Conservation (phyloP, 2,888 invertebrate species). For the Drosophila nr. medialis region DNA sequence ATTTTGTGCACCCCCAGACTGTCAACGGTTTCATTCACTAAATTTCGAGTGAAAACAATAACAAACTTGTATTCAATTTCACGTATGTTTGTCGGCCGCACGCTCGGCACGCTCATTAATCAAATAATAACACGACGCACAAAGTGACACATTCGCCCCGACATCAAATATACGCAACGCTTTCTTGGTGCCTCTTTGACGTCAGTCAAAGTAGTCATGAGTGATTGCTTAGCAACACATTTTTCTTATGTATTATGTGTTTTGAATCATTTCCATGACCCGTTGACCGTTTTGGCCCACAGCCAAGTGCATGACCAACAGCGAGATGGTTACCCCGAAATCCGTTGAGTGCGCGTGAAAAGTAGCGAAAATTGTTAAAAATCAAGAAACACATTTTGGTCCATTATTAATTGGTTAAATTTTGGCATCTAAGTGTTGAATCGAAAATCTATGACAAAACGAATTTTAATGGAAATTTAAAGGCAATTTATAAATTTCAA, state of each 20-base stretch:
- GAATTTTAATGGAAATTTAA: conserved; percentile 28
- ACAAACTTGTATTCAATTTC: conserved; percentile 32
- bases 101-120: conserved; percentile 40
- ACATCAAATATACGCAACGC: conserved; percentile 37
- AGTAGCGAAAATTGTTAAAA: conserved; percentile 20
- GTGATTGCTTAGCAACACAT: conserved; percentile 21
- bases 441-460: conserved; percentile 46
- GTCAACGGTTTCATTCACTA: conserved; percentile 59
- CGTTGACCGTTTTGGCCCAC: conserved; percentile 58
- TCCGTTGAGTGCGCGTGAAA: conserved; percentile 52
- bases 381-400: conserved; percentile 19
- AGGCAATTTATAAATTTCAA: conserved; percentile 23
- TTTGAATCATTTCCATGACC: conserved; percentile 57
- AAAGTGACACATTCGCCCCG: conserved; percentile 2
- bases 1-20: conserved; percentile 13
- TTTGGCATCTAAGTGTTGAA: conserved; percentile 21
- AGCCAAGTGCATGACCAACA: conserved; percentile 52
- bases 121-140: conserved; percentile 39
- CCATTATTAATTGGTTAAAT: conserved; percentile 18
- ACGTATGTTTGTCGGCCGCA: conserved; percentile 42
- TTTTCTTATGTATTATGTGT: not conserved
- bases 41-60: conserved; percentile 53
- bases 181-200: conserved; percentile 24
- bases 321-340: conserved; percentile 37
- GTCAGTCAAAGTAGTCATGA: conserved; percentile 36